These are phyloP conservation scores for Apostichopus japonicus DNA, from an alignment of 35 echinoderm and acorn worm species.

Conservation along the genomic window DNA sequence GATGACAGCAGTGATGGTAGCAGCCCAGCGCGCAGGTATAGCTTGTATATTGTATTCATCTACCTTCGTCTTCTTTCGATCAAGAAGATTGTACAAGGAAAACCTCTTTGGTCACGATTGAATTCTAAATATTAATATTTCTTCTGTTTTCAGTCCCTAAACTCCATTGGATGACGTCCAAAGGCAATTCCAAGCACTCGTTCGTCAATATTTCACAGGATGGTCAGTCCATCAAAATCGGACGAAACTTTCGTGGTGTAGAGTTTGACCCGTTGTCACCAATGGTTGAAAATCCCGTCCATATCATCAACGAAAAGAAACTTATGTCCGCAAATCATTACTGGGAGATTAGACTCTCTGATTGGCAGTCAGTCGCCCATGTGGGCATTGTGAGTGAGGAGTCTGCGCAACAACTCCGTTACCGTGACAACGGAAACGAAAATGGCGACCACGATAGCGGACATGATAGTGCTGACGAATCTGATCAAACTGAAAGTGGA, in stretches of 20 bases:
- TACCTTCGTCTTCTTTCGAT: too few species aligned
- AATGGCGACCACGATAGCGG: slow-evolving; percentile 85
- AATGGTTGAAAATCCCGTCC: slow-evolving; percentile 66
- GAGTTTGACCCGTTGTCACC: slow-evolving; percentile 69
- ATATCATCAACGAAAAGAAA: slow-evolving; percentile 82
- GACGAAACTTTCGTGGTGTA: slow-evolving; percentile 26
- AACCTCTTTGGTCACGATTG: too few species aligned
- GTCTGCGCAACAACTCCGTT: slow-evolving; percentile 66
- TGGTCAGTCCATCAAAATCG: slow-evolving; percentile 45
- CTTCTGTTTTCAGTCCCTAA: slow-evolving; percentile 58
- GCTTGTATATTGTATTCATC: too few species aligned
- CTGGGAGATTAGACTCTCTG: slow-evolving; percentile 82
- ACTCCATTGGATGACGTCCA: slow-evolving; percentile 66
- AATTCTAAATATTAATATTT: background rate
- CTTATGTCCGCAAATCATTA: slow-evolving; percentile 69
- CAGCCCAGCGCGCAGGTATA: too few species aligned
- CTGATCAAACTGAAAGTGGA: slow-evolving; percentile 12
- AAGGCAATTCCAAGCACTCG: slow-evolving; percentile 59
- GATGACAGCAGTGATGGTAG: too few species aligned
- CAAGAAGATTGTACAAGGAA: too few species aligned
- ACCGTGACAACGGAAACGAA: slow-evolving; percentile 40
- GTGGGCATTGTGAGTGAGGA: slow-evolving; percentile 77
- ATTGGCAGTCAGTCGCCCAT: slow-evolving; percentile 65
- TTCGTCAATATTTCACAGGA: slow-evolving; percentile 68
- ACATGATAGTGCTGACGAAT: slow-evolving; percentile 90